Evolutionary conservation across 2,888 invertebrate species (phyloP).

Genomic region (Hesperia comma): DNA sequence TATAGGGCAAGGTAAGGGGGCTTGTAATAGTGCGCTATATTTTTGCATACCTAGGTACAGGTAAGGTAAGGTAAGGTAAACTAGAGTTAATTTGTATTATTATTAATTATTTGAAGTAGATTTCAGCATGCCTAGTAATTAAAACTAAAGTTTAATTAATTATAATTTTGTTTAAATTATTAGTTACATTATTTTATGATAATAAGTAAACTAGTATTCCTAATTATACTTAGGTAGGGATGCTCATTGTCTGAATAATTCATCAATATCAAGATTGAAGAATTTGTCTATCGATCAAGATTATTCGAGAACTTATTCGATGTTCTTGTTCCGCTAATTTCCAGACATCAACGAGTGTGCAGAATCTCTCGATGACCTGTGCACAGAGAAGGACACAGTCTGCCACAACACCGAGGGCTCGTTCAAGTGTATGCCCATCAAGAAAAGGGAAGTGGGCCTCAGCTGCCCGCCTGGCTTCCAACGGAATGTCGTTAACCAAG

Average conservation of each 20-base stretch:
- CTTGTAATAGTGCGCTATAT: neutral
- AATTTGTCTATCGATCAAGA: too few species aligned
- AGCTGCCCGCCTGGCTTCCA: constrained; percentile 84
- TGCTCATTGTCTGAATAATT: too few species aligned
- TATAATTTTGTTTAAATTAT: too few species aligned
- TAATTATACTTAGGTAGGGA: too few species aligned
- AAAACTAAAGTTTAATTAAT: too few species aligned
- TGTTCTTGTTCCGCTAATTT: neutral
- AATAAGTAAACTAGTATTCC: too few species aligned
- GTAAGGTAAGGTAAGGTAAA: neutral
- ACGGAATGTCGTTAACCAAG: constrained; percentile 79
- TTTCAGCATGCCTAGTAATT: neutral
- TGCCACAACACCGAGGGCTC: constrained; percentile 88
- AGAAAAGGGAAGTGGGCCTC: constrained; percentile 64
- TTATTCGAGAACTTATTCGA: too few species aligned
- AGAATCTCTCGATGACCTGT: constrained; percentile 80
- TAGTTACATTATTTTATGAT: too few species aligned
- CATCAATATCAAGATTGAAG: too few species aligned
- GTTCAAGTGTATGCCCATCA: constrained; percentile 84
- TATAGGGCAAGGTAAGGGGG: neutral
- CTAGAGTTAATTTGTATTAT: too few species aligned
- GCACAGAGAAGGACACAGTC: constrained; percentile 83
- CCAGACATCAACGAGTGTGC: constrained; percentile 92
- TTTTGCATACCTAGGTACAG: neutral
- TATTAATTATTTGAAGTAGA: neutral